Evolutionary conservation across 2,113 vertebrate genomes (phyloP).

Genomic region (Rattus rattus): DNA sequence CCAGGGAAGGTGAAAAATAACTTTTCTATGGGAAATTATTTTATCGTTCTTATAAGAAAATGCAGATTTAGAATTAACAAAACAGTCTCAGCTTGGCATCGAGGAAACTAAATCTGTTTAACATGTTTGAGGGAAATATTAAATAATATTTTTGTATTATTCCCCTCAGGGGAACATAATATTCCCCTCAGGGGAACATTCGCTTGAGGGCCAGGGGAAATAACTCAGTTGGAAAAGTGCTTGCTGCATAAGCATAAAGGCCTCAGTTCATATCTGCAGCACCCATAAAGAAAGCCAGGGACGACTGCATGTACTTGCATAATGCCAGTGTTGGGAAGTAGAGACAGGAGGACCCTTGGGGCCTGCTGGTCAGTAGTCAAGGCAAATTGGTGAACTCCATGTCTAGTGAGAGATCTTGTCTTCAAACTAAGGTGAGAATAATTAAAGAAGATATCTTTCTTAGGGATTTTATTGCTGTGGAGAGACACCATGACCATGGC

Average conservation of each 20-base stretch:
- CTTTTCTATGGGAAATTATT: neutral
- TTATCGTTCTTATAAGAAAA: neutral
- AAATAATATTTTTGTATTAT: neutral
- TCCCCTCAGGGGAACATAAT: too few species aligned
- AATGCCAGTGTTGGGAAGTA: too few species aligned
- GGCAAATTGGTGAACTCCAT: neutral
- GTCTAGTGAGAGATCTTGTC: neutral
- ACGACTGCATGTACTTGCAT: neutral
- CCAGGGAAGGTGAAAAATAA: neutral
- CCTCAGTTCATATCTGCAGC: neutral
- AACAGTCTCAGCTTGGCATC: neutral
- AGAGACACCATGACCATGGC: neutral
- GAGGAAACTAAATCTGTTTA: neutral
- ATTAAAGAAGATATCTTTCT: neutral
- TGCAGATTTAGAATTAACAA: neutral
- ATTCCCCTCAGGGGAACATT: neutral
- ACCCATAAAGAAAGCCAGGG: neutral
- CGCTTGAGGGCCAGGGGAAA: too few species aligned
- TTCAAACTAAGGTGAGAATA: neutral
- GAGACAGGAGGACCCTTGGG: neutral
- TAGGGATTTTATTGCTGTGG: neutral
- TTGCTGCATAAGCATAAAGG: neutral
- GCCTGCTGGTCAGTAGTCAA: neutral
- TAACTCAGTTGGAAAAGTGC: neutral
- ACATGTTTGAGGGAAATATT: neutral